Evolutionary conservation across 2,113 vertebrate species (phyloP).

Genomic region (Podiceps cristatus): DNA sequence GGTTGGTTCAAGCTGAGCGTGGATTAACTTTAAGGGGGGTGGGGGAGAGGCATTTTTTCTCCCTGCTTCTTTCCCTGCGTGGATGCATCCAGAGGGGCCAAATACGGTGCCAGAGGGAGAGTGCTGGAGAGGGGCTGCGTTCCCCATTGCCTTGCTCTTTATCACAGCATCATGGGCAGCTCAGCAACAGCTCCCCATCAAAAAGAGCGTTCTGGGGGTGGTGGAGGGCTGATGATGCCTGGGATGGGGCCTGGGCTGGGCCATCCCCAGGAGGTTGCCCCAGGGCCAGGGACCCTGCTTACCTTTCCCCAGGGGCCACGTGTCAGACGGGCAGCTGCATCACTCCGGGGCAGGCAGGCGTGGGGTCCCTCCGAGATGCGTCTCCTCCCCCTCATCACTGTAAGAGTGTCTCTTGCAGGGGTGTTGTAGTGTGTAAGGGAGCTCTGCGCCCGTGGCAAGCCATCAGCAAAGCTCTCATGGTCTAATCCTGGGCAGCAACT

Average conservation of each 20-base stretch:
- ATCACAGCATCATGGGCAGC: background rate
- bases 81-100: background rate
- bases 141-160: background rate
- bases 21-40: background rate
- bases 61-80: background rate
- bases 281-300: accelerated
- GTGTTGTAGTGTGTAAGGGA: background rate
- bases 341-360: accelerated
- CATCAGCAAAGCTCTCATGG: background rate
- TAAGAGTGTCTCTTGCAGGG: background rate
- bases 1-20: background rate
- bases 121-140: background rate
- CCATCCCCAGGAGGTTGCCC: background rate
- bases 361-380: background rate
- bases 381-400: background rate
- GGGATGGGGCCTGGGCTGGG: background rate
- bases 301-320: background rate
- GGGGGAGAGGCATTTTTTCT: background rate
- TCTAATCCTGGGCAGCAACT: background rate
- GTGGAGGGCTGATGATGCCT: background rate
- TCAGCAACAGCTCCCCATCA: background rate
- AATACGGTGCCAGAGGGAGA: background rate
- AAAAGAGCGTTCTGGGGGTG: background rate
- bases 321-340: accelerated
- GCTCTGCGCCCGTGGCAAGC: background rate